Conservation (phyloP, 2,797 vertebrate species). For the Enteromius fasciolatus region DNA sequence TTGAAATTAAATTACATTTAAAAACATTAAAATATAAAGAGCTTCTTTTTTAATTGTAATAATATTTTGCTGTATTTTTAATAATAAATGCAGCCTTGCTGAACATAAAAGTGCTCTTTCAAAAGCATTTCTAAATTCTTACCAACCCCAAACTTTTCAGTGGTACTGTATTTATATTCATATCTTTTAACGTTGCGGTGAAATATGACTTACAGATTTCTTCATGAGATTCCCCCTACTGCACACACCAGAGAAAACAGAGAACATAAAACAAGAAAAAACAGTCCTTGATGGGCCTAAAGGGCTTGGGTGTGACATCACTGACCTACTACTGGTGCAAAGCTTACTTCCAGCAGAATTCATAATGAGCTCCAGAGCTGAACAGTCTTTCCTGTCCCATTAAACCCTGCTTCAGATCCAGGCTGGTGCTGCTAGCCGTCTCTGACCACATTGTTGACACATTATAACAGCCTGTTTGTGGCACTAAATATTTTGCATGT, state of each 20-base stretch:
- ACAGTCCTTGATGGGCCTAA: conserved; percentile 18
- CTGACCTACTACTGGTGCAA: conserved; percentile 24
- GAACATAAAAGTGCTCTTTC: background rate
- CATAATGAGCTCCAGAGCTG: conserved; percentile 27
- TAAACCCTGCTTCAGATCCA: conserved; percentile 32
- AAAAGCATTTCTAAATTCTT: background rate
- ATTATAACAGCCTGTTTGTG: conserved; percentile 11
- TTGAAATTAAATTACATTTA: background rate
- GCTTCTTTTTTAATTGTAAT: background rate
- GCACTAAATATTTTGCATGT: conserved; percentile 27
- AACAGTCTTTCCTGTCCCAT: conserved; percentile 21
- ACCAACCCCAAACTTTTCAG: background rate
- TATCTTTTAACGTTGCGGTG: background rate
- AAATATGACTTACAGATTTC: conserved; percentile 1
- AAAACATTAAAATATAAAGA: background rate
- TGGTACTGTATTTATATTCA: background rate
- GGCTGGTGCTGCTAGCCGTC: background rate
- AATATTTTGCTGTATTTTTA: background rate
- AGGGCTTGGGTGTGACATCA: conserved; percentile 35
- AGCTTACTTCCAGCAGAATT: conserved; percentile 24
- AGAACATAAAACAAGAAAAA: conserved; percentile 25
- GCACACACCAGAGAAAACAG: conserved; percentile 12
- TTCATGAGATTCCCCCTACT: background rate
- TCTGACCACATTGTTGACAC: conserved; percentile 1
- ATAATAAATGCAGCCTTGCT: background rate